A percentile compares a stretch with the other conserved stretches of the same genome.
phyloP scores from a whole-genome alignment of 2,888 invertebrate genomes.

The Xylophagus ater region DNA sequence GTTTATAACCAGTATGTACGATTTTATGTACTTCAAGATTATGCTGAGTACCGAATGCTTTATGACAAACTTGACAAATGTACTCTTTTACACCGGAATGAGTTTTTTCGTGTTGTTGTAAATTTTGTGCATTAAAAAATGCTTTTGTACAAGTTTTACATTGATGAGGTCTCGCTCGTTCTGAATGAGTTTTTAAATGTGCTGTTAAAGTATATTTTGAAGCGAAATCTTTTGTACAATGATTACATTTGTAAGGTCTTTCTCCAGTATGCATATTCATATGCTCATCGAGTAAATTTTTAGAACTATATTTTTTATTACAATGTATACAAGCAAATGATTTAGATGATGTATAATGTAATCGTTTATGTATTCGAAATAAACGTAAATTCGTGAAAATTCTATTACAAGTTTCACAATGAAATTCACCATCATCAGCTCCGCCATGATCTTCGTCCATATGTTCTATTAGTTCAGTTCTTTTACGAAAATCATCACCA shows the following conservation, averaged over 20 bases:
- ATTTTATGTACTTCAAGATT: constrained; percentile 68
- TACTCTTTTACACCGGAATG: constrained; percentile 53
- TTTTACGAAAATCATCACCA: constrained; percentile 50
- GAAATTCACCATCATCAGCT: constrained; percentile 50
- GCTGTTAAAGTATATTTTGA: constrained; percentile 68
- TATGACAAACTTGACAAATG: constrained; percentile 37
- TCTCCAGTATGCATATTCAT: constrained; percentile 57
- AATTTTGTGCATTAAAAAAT: constrained; percentile 65
- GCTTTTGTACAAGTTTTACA: constrained; percentile 59
- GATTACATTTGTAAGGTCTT: constrained; percentile 52
- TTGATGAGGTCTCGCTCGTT: constrained; percentile 56
- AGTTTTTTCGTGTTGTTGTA: constrained; percentile 62
- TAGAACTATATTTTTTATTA: constrained; percentile 56
- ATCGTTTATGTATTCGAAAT: constrained; percentile 52
- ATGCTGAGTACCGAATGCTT: constrained; percentile 66
- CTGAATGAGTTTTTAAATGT: constrained; percentile 61
- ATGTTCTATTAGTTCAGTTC: constrained; percentile 53
- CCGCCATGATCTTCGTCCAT: constrained; percentile 49
- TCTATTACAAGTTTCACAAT: constrained; percentile 51
- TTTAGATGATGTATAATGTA: constrained; percentile 50
- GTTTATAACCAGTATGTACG: constrained; percentile 64
- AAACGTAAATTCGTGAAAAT: constrained; percentile 50
- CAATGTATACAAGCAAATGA: constrained; percentile 55
- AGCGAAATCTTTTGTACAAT: constrained; percentile 63
- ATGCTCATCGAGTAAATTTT: constrained; percentile 59